Conservation (phyloP, 2,113 vertebrate species). For the Burhinus oedicnemus region DNA sequence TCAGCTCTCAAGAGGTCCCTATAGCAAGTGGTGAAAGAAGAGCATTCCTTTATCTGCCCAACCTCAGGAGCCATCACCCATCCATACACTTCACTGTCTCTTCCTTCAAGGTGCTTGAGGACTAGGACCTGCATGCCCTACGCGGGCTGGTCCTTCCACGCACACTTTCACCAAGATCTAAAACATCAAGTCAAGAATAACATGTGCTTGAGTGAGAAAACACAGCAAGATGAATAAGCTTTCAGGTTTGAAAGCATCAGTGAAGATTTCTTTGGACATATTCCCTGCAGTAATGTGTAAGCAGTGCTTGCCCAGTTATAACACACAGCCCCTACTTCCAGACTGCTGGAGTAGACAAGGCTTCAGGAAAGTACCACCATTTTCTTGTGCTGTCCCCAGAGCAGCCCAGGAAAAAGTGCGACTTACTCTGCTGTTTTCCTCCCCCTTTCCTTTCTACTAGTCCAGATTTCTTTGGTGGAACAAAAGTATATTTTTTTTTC, state of each 20-base stretch:
- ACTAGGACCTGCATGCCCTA: background rate
- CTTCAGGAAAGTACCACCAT: background rate
- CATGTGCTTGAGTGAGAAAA: background rate
- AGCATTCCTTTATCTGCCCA: background rate
- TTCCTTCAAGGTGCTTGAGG: background rate
- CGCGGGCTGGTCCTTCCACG: background rate
- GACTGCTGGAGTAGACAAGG: background rate
- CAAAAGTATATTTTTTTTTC: background rate
- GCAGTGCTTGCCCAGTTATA: background rate
- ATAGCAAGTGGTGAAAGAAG: background rate
- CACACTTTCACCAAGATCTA: background rate
- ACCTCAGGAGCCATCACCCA: background rate
- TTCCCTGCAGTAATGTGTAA: background rate
- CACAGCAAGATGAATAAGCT: background rate
- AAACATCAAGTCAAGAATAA: background rate
- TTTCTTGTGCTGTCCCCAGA: background rate
- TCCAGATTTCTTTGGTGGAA: background rate
- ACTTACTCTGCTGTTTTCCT: background rate
- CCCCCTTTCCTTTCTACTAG: background rate
- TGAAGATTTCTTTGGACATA: background rate
- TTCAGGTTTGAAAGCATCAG: background rate
- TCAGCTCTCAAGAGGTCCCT: background rate
- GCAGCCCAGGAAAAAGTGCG: background rate
- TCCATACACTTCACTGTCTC: background rate
- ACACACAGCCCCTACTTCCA: background rate